A percentile compares a stretch with the other conserved stretches of the same genome.
These are phyloP conservation scores for Sussaba pulchella DNA, from an alignment of 2,888 invertebrate species.

Conservation along the genomic window DNA sequence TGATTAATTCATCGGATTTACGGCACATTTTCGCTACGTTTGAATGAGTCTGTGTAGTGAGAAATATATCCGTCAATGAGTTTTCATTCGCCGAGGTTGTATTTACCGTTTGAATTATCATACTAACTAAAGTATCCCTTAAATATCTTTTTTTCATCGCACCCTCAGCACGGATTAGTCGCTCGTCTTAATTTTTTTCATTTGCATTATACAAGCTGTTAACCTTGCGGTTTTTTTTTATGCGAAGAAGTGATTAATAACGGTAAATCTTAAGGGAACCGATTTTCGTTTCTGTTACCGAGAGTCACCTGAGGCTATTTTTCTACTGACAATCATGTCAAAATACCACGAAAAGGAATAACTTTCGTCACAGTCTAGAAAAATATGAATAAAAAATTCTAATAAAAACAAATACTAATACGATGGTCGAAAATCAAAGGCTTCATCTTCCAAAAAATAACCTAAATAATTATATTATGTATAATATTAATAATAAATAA, in stretches of 20 bases:
- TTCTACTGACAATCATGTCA: background rate
- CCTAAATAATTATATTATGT: too few relatives aligned
- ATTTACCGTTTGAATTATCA: conserved; percentile 5
- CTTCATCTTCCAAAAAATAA: too few relatives aligned
- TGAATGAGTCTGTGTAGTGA: background rate
- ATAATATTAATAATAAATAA: too few relatives aligned
- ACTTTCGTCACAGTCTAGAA: background rate
- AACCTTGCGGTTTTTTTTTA: background rate
- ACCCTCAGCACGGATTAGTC: background rate
- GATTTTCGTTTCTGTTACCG: background rate
- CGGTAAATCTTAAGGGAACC: background rate
- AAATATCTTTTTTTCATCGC: conserved; percentile 13
- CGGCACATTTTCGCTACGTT: background rate
- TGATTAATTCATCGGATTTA: background rate
- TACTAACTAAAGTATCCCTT: background rate
- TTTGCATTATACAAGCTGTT: background rate
- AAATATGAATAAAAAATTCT: background rate
- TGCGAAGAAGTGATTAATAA: background rate
- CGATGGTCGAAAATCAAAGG: too few relatives aligned
- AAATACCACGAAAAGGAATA: background rate
- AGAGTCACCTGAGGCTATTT: background rate
- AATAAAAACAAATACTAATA: background rate
- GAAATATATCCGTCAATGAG: too few relatives aligned
- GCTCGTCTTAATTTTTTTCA: background rate
- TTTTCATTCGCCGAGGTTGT: background rate